These are phyloP conservation scores for Diarsia brunnea DNA, from an alignment of 2,888 invertebrate species.

Conservation along the genomic window DNA sequence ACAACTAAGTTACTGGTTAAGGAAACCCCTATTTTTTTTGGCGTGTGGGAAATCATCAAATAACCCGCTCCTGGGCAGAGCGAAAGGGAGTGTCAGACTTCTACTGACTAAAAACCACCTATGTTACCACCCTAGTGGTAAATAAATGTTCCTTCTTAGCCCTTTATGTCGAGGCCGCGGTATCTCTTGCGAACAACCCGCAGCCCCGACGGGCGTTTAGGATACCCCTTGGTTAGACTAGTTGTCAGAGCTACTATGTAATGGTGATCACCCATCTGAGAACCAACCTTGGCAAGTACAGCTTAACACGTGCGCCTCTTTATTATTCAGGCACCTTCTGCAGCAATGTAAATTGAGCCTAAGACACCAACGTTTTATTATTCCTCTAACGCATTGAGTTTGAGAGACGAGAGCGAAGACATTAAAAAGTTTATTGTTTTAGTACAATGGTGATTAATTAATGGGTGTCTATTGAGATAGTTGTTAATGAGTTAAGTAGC, in stretches of 20 bases:
- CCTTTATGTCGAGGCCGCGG: too few relatives aligned
- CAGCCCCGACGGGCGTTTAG: too few relatives aligned
- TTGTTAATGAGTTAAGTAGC: conserved; percentile 14
- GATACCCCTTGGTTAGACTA: neutral
- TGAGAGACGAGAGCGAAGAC: conserved; percentile 10
- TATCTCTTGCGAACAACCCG: too few relatives aligned
- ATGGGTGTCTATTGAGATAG: conserved; percentile 6
- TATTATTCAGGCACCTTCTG: neutral
- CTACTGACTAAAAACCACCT: too few relatives aligned
- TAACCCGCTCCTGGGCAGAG: too few relatives aligned
- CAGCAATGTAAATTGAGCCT: neutral
- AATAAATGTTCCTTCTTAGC: too few relatives aligned
- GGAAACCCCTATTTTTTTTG: too few relatives aligned
- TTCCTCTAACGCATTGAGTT: conserved; percentile 22
- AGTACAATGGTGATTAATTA: conserved; percentile 1
- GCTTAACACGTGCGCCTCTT: neutral
- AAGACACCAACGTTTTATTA: conserved; percentile 51
- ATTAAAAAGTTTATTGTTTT: conserved; percentile 21
- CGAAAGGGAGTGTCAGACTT: too few relatives aligned
- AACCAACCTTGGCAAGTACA: neutral
- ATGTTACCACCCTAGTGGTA: too few relatives aligned
- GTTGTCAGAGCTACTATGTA: neutral
- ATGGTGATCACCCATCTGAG: neutral
- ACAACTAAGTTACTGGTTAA: neutral
- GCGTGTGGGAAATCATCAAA: too few relatives aligned